phyloP scores from a whole-genome alignment of 2,113 vertebrate genomes.

The Stigmatopora argus region DNA sequence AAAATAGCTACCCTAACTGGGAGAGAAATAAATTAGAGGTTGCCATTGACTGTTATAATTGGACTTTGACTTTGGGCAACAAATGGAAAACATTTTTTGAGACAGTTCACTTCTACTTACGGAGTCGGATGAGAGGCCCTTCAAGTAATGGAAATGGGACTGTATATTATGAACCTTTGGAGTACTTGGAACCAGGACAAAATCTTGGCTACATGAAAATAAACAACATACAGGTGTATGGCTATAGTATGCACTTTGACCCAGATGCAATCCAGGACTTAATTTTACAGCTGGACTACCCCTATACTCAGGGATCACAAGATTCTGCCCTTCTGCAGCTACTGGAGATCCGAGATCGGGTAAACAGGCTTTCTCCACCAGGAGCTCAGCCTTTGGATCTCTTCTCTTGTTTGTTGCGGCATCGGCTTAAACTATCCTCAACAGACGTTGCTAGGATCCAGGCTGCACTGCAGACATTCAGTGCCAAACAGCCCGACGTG shows the following conservation, averaged over 20 bases:
- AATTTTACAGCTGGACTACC: slow-evolving; percentile 78
- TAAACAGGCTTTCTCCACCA: slow-evolving; percentile 75
- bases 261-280: slow-evolving; percentile 78
- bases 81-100: slow-evolving; percentile 82
- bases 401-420: slow-evolving; percentile 75
- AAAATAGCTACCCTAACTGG: slow-evolving; percentile 76
- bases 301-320: slow-evolving; percentile 77
- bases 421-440: slow-evolving; percentile 74
- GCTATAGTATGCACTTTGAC: slow-evolving; percentile 81
- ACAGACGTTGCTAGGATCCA: slow-evolving; percentile 75
- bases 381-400: slow-evolving; percentile 74
- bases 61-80: slow-evolving; percentile 76
- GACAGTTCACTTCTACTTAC: slow-evolving; percentile 78
- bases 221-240: slow-evolving; percentile 76
- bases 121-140: slow-evolving; percentile 69
- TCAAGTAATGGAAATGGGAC: slow-evolving; percentile 60
- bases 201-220: slow-evolving; percentile 81
- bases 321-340: slow-evolving; percentile 77
- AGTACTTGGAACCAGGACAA: slow-evolving; percentile 69
- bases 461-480: slow-evolving; percentile 75
- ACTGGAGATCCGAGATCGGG: slow-evolving; percentile 76
- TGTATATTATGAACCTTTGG: slow-evolving; percentile 72
- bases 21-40: slow-evolving; percentile 78
- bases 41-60: slow-evolving; percentile 77
- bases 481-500: slow-evolving; percentile 72